phyloP scores from a whole-genome alignment of 2,888 invertebrate species.

The Silvanus unidentatus region DNA sequence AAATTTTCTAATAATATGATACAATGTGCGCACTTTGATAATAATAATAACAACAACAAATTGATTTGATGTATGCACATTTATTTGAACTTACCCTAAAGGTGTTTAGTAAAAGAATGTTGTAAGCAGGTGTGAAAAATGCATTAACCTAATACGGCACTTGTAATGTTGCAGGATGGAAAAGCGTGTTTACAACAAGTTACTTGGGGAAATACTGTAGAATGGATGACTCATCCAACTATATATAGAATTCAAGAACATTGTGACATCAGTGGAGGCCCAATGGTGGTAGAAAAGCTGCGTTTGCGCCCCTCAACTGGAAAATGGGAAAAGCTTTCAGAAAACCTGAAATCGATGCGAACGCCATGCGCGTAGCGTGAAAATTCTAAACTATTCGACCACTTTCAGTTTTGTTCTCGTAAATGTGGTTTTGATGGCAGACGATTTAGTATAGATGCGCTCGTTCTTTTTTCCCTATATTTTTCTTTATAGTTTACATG shows the following conservation, averaged over 20 bases:
- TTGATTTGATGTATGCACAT: no score
- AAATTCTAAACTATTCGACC: conserved; percentile 7
- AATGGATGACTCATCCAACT: conserved; percentile 43
- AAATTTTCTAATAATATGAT: no score
- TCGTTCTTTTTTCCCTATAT: no score
- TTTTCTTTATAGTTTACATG: no score
- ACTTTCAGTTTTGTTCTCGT: conserved; percentile 27
- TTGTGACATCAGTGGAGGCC: conserved; percentile 37
- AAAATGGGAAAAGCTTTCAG: conserved; percentile 23
- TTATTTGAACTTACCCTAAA: no score
- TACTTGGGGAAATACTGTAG: conserved; percentile 41
- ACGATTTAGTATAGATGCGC: conserved; percentile 7
- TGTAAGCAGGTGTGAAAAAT: conserved; percentile 5
- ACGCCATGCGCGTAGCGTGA: conserved; percentile 20
- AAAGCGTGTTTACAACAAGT: conserved; percentile 30
- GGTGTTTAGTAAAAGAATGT: background rate
- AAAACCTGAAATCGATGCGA: conserved; percentile 33
- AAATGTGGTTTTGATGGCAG: conserved; percentile 24
- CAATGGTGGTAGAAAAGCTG: conserved; percentile 31
- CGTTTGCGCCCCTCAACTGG: conserved; percentile 32
- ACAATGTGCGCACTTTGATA: no score
- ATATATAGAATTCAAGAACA: conserved; percentile 41
- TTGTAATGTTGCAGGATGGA: conserved; percentile 29
- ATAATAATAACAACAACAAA: no score
- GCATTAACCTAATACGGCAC: conserved; percentile 22